phyloP scores from a whole-genome alignment of 2,888 invertebrate genomes.

The Chironomus riparius region DNA sequence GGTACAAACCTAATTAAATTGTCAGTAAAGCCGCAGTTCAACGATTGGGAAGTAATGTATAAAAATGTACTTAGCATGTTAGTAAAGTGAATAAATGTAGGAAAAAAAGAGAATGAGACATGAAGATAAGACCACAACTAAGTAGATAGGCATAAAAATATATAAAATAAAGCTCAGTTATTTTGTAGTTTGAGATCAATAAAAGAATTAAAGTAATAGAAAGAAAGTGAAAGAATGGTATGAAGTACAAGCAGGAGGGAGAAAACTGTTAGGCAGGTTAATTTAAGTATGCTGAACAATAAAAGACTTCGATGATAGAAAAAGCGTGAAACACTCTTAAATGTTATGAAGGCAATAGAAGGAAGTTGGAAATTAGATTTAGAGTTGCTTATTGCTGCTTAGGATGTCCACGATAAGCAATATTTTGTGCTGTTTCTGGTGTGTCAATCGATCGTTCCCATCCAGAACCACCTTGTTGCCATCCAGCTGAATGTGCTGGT shows the following conservation, averaged over 20 bases:
- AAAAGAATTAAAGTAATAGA: background rate
- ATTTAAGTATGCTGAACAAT: background rate
- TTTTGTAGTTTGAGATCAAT: constrained; percentile 12
- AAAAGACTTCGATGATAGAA: background rate
- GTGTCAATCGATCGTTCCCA: constrained; percentile 46
- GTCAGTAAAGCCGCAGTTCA: too few relatives aligned
- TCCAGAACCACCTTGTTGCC: constrained; percentile 40
- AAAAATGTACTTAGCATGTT: too few relatives aligned
- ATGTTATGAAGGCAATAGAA: background rate
- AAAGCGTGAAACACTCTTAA: background rate
- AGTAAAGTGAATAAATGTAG: too few relatives aligned
- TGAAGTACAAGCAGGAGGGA: constrained; percentile 4
- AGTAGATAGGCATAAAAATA: background rate
- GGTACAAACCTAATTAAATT: constrained; percentile 1
- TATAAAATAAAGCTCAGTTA: background rate
- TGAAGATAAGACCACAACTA: too few relatives aligned
- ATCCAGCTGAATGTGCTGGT: constrained; percentile 47
- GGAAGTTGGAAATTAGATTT: background rate
- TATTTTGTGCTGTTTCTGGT: constrained; percentile 53
- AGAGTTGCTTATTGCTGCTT: constrained; percentile 38
- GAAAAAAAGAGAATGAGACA: too few relatives aligned
- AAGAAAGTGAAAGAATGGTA: background rate
- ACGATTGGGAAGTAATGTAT: too few relatives aligned
- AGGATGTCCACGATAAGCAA: constrained; percentile 62
- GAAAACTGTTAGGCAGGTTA: constrained; percentile 2